Evolutionary conservation across 2,888 invertebrate genomes (phyloP), one percentile per base, ranked within the genome.

Genomic region (Calliphora vomitoria): DNA sequence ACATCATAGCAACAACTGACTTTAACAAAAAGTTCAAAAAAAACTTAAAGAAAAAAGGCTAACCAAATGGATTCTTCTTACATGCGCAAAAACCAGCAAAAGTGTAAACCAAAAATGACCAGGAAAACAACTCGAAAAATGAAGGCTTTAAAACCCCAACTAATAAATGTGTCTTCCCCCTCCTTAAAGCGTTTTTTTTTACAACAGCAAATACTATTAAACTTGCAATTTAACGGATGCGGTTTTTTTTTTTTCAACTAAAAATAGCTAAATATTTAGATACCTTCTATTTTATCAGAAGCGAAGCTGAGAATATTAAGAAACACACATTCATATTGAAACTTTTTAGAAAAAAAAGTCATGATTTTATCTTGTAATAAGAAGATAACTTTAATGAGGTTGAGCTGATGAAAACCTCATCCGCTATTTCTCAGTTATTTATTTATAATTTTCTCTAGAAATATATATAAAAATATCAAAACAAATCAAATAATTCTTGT

Each of bases 391-490:
- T 60, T 66, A 69, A 75, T 75, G 35, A 58, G 53, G 50, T 35
- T 44, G 38, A 64, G 18, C 18, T 53, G 69, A 44, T 75, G 69
- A 80, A 85, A 81, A 66, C 44, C 53, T 69, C 53, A 85, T 85
- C 62, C 71, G 71, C 55, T 53, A 35, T 13, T 78, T 71, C 38
- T 8, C 38, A 20, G 4, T 1, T 20, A 15, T 20, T 62, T 13
- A 18, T 13, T 71, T 38, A 20, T 55, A 58, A 10, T 41, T 62
- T 62, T 47, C 62, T 50, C 18, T 31, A 47, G 18, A 62, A 62
- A 62, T 62, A 8, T 13, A 75, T 18, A 3, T 47, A n/a, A 38
- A 64, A 50, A 50, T n/a, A n/a, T 4, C 15, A 53, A 18, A 38
- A 8, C 25, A 31, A 74, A 60, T 72, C 1, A 44, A 74, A 60